A percentile compares a stretch with the other conserved stretches of the same genome.
phyloP scores from a whole-genome alignment of 2,797 vertebrate genomes.

The Enteromius trimaculatus region DNA sequence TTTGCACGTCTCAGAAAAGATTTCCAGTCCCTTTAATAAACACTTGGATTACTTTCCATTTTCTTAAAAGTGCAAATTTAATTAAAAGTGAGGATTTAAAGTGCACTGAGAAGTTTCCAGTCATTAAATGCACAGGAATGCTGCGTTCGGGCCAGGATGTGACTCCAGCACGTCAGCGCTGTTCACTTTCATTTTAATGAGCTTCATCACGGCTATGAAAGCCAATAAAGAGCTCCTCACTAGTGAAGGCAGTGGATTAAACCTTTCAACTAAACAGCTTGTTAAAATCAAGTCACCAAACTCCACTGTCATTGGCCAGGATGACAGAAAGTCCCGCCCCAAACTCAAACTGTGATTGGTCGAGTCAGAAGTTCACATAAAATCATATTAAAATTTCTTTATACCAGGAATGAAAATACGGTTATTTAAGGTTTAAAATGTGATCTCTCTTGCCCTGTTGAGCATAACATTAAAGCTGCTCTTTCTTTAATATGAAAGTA shows the following conservation, averaged over 20 bases:
- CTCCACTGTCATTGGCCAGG: not conserved
- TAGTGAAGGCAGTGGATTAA: slow-evolving; percentile 16
- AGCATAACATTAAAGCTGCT: not conserved
- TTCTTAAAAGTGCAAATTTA: slow-evolving; percentile 17
- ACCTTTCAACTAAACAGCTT: slow-evolving; percentile 7
- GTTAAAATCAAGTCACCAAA: slow-evolving; percentile 14
- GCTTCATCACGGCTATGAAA: not conserved
- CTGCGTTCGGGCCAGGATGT: not conserved
- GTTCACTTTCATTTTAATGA: not conserved
- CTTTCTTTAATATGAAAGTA: not conserved
- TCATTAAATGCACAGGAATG: slow-evolving; percentile 20
- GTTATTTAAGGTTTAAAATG: not conserved
- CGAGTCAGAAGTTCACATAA: not conserved
- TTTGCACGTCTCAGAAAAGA: slow-evolving; percentile 6
- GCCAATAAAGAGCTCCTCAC: slow-evolving; percentile 1
- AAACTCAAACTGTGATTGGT: not conserved
- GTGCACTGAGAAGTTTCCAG: slow-evolving; percentile 19
- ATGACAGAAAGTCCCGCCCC: not conserved
- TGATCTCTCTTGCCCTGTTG: not conserved
- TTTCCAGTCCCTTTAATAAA: slow-evolving; percentile 13
- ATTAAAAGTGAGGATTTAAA: slow-evolving; percentile 22
- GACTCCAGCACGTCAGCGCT: not conserved
- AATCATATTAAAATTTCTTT: not conserved
- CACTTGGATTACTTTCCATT: slow-evolving; percentile 16
- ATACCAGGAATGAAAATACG: not conserved